These are phyloP conservation scores for Parotocinclus haroldoi DNA, from an alignment of 2,797 vertebrate genomes.

Conservation along the genomic window DNA sequence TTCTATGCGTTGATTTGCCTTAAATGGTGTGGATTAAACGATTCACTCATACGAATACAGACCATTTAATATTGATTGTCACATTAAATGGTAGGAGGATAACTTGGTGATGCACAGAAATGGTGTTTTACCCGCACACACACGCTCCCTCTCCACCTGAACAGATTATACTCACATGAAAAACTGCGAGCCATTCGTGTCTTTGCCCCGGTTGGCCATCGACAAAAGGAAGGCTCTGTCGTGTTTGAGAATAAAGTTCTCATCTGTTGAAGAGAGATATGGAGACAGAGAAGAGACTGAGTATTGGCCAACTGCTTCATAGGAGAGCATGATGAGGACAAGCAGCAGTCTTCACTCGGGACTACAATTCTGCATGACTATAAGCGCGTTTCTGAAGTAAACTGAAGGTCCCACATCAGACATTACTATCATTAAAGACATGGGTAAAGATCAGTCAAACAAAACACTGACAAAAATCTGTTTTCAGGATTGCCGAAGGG, in stretches of 20 bases:
- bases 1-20: too few relatives aligned
- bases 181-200: constrained; percentile 98
- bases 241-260: constrained; percentile 99
- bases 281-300: constrained; percentile 35
- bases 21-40: too few relatives aligned
- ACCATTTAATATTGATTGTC: constrained; percentile 46
- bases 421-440: too few relatives aligned
- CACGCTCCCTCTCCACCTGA: constrained; percentile 14
- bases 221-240: constrained; percentile 98
- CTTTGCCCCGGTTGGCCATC: constrained; percentile 98
- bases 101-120: constrained; percentile 39
- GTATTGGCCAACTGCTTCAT: constrained; percentile 30
- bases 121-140: constrained; percentile 48
- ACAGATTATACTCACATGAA: constrained; percentile 89
- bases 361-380: too few relatives aligned
- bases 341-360: constrained; percentile 16
- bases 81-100: constrained; percentile 44
- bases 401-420: too few relatives aligned
- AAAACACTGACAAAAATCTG: too few relatives aligned
- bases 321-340: constrained; percentile 14
- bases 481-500: too few relatives aligned
- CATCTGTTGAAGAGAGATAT: constrained; percentile 77
- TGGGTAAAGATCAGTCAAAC: too few relatives aligned
- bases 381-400: too few relatives aligned
- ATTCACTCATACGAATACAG: constrained; percentile 6